Evolutionary conservation across 2,888 invertebrate genomes (phyloP).

Genomic region (Dioctria rufipes): DNA sequence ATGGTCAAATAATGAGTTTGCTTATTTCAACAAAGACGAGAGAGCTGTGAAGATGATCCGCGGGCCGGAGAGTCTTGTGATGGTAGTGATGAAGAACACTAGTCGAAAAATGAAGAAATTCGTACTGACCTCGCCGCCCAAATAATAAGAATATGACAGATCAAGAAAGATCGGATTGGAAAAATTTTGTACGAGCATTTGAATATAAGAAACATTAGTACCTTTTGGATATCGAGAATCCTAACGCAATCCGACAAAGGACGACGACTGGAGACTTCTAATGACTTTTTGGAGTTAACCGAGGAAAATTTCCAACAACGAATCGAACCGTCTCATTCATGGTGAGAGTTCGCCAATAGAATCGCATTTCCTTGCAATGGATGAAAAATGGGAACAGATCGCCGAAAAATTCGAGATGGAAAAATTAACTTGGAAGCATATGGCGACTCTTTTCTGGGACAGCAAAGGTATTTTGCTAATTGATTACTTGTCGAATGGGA

Average conservation of each 20-base stretch:
- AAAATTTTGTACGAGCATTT: neutral
- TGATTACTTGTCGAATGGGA: neutral
- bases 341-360: neutral
- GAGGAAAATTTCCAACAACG: neutral
- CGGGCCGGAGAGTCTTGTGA: too few species aligned
- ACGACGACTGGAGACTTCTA: neutral
- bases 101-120: too few species aligned
- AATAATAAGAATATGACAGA: neutral
- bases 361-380: neutral
- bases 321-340: neutral
- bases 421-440: neutral
- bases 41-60: too few species aligned
- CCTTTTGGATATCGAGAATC: neutral
- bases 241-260: neutral
- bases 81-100: too few species aligned
- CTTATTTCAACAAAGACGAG: too few species aligned
- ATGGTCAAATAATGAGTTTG: too few species aligned
- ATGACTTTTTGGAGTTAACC: neutral
- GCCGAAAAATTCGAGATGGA: neutral
- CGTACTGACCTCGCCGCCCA: too few species aligned
- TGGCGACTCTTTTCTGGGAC: neutral
- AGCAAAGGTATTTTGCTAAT: neutral
- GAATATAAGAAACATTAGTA: neutral
- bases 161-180: neutral
- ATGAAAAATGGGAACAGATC: neutral